Percentiles rank a stretch among this genome's conserved stretches.
phyloP scores from a whole-genome alignment of 2,888 invertebrate species.

The Sesia bembeciformis region DNA sequence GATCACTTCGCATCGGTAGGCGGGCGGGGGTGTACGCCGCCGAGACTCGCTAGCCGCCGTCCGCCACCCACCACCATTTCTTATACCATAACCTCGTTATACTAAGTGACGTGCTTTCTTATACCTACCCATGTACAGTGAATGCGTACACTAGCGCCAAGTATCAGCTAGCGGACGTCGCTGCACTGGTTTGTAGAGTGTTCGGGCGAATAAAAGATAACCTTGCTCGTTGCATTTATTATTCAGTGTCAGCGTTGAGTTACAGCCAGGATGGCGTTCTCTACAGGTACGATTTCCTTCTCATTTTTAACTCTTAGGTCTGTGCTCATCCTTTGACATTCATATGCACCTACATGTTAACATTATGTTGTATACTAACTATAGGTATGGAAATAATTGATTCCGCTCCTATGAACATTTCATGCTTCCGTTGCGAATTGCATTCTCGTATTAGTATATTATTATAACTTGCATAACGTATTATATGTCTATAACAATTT shows the following conservation, averaged over 20 bases:
- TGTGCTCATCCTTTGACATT: too few relatives aligned
- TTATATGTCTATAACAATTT: too few relatives aligned
- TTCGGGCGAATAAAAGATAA: slow-evolving; percentile 36
- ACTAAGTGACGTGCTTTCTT: slow-evolving; percentile 49
- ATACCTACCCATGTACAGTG: slow-evolving; percentile 31
- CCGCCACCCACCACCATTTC: slow-evolving; percentile 23
- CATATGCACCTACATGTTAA: too few relatives aligned
- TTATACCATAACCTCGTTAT: slow-evolving; percentile 57
- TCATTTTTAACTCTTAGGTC: background rate
- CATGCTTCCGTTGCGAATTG: too few relatives aligned
- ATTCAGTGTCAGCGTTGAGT: slow-evolving; percentile 63
- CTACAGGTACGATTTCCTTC: slow-evolving; percentile 43
- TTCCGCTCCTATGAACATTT: background rate
- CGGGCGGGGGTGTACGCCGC: slow-evolving; percentile 54
- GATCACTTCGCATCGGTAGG: slow-evolving; percentile 56
- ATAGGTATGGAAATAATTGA: background rate
- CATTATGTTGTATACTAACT: background rate
- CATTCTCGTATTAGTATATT: too few relatives aligned
- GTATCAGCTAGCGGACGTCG: slow-evolving; percentile 20
- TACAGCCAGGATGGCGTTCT: slow-evolving; percentile 64
- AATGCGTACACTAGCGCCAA: slow-evolving; percentile 14
- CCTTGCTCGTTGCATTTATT: slow-evolving; percentile 63
- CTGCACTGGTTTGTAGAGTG: slow-evolving; percentile 27
- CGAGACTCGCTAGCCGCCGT: slow-evolving; percentile 5
- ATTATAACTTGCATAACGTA: too few relatives aligned